Conservation (phyloP, 2,888 invertebrate genomes). For the Brachynemurus nebulosus region DNA sequence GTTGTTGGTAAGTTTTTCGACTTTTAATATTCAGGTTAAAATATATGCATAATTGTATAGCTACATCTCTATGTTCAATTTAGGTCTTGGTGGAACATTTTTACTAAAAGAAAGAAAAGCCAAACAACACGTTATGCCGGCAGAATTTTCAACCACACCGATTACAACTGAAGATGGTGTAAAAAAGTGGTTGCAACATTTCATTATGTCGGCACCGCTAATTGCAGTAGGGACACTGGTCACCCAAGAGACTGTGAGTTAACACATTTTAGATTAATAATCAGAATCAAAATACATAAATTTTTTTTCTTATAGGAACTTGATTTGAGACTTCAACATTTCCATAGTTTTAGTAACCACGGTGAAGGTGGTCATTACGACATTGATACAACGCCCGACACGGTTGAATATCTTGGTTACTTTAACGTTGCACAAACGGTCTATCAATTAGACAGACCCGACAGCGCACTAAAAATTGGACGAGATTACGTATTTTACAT, state of each 20-base stretch:
- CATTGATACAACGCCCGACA: constrained; percentile 79
- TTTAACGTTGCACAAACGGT: constrained; percentile 64
- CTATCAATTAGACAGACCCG: constrained; percentile 61
- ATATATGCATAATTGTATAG: too few relatives aligned
- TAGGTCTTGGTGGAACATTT: constrained; percentile 83
- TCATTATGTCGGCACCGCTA: constrained; percentile 79
- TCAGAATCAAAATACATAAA: constrained; percentile 4
- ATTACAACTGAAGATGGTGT: constrained; percentile 58
- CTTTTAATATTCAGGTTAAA: too few relatives aligned
- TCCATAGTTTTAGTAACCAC: constrained; percentile 78
- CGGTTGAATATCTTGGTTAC: constrained; percentile 82
- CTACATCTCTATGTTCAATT: too few relatives aligned
- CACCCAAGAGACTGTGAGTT: constrained; percentile 63
- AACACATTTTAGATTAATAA: neutral
- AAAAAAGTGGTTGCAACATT: constrained; percentile 82
- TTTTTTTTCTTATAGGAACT: constrained; percentile 45
- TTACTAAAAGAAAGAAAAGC: constrained; percentile 67
- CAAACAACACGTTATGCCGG: constrained; percentile 91
- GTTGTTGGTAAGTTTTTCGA: constrained; percentile 44
- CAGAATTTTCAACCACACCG: constrained; percentile 71
- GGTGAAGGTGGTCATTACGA: constrained; percentile 94
- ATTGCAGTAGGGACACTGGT: constrained; percentile 78
- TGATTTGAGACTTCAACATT: constrained; percentile 89
- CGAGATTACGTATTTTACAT: constrained; percentile 55
- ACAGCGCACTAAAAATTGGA: constrained; percentile 50